phyloP scores from a whole-genome alignment of 1,140 invertebrate species.

The Fopius arisanus region DNA sequence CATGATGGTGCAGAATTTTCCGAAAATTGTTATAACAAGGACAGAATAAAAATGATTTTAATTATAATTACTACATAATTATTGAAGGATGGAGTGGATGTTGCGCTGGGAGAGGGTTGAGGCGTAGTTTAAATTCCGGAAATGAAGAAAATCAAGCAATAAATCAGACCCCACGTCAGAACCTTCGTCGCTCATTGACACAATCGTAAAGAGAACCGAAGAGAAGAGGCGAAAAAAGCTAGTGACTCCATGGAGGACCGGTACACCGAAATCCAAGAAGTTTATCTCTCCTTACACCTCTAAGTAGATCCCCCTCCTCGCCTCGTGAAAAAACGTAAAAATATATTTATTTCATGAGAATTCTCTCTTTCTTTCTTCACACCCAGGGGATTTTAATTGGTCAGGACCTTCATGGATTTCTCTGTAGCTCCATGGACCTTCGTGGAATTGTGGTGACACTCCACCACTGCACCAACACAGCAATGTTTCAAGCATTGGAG shows the following conservation, averaged over 20 bases:
- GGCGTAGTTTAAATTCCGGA: neutral
- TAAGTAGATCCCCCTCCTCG: constrained; percentile 1
- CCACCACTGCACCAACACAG: neutral
- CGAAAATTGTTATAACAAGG: too few relatives aligned
- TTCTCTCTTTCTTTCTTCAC: constrained; percentile 14
- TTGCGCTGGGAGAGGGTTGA: too few relatives aligned
- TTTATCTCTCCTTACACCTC: constrained; percentile 44
- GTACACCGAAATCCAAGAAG: constrained; percentile 34
- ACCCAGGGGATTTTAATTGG: constrained; percentile 8
- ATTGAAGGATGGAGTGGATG: too few relatives aligned
- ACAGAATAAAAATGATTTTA: too few relatives aligned
- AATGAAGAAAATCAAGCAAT: neutral
- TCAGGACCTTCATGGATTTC: constrained; percentile 5
- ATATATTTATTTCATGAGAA: neutral
- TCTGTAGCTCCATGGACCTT: constrained; percentile 3
- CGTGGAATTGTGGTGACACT: constrained; percentile 10
- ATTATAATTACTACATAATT: too few relatives aligned
- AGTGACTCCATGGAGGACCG: constrained; percentile 34
- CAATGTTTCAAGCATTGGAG: constrained; percentile 8
- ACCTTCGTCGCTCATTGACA: neutral
- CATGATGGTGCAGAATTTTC: too few relatives aligned
- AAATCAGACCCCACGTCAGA: neutral
- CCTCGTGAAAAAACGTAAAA: neutral
- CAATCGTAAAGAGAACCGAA: constrained; percentile 30
- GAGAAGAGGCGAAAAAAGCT: too few relatives aligned